Evolutionary conservation across 2,888 invertebrate genomes (phyloP).

Genomic region (Neoitamus cyanurus): DNA sequence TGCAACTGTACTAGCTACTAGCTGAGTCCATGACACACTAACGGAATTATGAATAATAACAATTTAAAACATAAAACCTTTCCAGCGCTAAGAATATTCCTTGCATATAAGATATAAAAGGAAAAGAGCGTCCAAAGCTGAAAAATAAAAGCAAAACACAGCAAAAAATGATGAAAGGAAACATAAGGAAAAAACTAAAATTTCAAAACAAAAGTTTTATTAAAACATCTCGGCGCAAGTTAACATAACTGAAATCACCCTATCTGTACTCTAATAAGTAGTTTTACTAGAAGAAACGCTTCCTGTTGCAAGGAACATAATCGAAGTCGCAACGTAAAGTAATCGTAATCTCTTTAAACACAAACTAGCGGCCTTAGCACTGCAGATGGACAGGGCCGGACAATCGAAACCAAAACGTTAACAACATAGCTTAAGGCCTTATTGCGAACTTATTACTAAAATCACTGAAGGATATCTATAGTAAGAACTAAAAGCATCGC

Average conservation of each 20-base stretch:
- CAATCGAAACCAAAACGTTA: constrained; percentile 1
- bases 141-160: not conserved
- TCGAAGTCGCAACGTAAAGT: not conserved
- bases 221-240: constrained; percentile 32
- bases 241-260: constrained; percentile 36
- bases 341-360: constrained; percentile 29
- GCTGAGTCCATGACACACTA: too few relatives aligned
- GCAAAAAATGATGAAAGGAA: not conserved
- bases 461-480: constrained; percentile 32
- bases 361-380: not conserved
- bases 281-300: constrained; percentile 31
- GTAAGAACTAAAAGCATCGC: constrained; percentile 37
- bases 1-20: too few relatives aligned
- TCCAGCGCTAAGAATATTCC: too few relatives aligned
- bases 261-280: constrained; percentile 28
- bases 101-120: too few relatives aligned
- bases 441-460: constrained; percentile 28
- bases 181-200: not conserved
- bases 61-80: too few relatives aligned
- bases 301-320: constrained; percentile 27
- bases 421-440: constrained; percentile 31
- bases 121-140: not conserved
- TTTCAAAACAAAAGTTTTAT: constrained; percentile 30
- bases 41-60: too few relatives aligned
- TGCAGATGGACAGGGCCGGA: not conserved